Conservation (phyloP, 2,113 vertebrate genomes). For the Atlantisia rogersi region DNA sequence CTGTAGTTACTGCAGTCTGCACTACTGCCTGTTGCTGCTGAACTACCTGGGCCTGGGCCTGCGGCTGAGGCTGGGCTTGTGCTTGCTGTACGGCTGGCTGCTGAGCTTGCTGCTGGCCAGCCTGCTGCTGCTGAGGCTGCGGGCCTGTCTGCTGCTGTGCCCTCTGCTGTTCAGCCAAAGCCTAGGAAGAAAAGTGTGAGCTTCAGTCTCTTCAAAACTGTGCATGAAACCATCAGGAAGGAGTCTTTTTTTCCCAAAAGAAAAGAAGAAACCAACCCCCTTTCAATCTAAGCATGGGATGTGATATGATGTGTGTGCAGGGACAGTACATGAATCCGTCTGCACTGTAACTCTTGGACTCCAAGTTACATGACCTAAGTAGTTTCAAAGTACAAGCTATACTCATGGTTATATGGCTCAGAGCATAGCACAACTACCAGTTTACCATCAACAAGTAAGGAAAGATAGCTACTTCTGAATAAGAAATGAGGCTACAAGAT, state of each 20-base stretch:
- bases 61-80: conserved; percentile 71
- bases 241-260: not conserved
- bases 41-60: conserved; percentile 66
- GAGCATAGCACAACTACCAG: not conserved
- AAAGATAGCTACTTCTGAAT: not conserved
- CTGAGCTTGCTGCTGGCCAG: conserved; percentile 65
- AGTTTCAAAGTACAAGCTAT: not conserved
- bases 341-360: not conserved
- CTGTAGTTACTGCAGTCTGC: conserved; percentile 82
- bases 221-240: not conserved
- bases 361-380: not conserved
- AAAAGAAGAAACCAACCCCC: not conserved
- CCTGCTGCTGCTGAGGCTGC: conserved; percentile 74
- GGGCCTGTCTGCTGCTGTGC: conserved; percentile 85
- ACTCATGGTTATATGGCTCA: not conserved
- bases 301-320: not conserved
- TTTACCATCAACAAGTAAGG: not conserved
- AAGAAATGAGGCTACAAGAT: not conserved
- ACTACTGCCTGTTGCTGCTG: conserved; percentile 80
- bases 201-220: not conserved
- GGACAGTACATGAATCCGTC: not conserved
- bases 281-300: not conserved
- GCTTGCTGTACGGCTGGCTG: conserved; percentile 74
- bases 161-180: conserved; percentile 89
- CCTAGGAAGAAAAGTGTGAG: conserved; percentile 68